Conservation (phyloP, 2,113 vertebrate genomes). For the Psilopogon haemacephalus region DNA sequence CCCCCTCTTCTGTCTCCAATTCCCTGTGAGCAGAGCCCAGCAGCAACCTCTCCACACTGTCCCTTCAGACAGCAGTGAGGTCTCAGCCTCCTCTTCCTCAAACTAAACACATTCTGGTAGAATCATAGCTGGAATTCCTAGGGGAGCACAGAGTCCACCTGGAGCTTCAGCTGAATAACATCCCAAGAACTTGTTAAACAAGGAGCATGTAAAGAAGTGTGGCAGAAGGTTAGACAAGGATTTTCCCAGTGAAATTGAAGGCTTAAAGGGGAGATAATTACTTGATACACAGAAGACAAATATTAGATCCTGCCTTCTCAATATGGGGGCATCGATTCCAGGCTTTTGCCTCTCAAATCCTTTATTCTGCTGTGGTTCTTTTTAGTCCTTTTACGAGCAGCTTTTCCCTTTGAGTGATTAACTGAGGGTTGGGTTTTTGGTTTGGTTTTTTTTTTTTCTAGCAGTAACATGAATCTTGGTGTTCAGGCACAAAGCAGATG, state of each 20-base stretch:
- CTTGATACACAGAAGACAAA: background rate
- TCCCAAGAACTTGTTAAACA: conserved; percentile 32
- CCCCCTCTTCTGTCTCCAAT: too few species aligned
- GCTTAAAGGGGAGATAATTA: background rate
- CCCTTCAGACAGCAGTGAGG: too few species aligned
- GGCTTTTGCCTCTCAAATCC: background rate
- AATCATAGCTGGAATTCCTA: conserved; percentile 23
- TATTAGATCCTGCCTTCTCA: background rate
- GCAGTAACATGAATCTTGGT: background rate
- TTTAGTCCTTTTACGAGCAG: background rate
- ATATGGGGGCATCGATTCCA: background rate
- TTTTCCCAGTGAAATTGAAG: background rate
- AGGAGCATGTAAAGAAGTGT: background rate
- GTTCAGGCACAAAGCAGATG: background rate
- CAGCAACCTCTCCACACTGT: too few species aligned
- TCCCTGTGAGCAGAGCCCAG: too few species aligned
- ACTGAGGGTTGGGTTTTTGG: background rate
- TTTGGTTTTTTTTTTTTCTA: too few species aligned
- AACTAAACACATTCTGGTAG: background rate
- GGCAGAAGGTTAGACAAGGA: background rate
- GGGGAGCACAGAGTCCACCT: conserved; percentile 2
- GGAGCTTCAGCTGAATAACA: background rate
- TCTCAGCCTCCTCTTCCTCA: too few species aligned
- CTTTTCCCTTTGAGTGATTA: background rate
- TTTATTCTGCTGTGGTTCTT: background rate